phyloP scores from a whole-genome alignment of 2,888 invertebrate species.

The Mythimna impura region DNA sequence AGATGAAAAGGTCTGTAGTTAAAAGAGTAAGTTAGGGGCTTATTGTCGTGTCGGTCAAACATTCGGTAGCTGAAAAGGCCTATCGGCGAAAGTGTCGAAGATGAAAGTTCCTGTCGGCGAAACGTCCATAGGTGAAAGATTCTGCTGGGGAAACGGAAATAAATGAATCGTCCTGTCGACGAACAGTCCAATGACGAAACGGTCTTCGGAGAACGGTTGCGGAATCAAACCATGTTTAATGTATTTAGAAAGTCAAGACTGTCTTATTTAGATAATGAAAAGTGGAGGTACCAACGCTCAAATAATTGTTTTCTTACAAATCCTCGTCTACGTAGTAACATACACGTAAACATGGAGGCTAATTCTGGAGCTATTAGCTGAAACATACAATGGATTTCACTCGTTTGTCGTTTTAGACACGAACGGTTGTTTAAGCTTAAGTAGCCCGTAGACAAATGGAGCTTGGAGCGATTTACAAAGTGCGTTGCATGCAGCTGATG shows the following conservation, averaged over 20 bases:
- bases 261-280: constrained; percentile 61
- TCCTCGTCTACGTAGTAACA: constrained; percentile 22
- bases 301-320: constrained; percentile 59
- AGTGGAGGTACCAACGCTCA: constrained; percentile 61
- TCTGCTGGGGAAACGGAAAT: too few relatives aligned
- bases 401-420: constrained; percentile 28
- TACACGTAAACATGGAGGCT: constrained; percentile 60
- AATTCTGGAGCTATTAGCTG: constrained; percentile 66
- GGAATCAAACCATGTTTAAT: constrained; percentile 66
- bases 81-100: too few relatives aligned
- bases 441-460: constrained; percentile 28
- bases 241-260: constrained; percentile 70
- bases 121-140: too few relatives aligned
- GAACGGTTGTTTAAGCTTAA: constrained; percentile 10
- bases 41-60: too few relatives aligned
- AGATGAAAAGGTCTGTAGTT: too few relatives aligned
- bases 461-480: constrained; percentile 32
- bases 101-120: too few relatives aligned
- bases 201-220: too few relatives aligned
- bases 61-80: too few relatives aligned
- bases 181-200: too few relatives aligned
- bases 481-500: constrained; percentile 38
- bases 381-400: constrained; percentile 54
- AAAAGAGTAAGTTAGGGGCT: too few relatives aligned
- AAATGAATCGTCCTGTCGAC: too few relatives aligned